These are phyloP conservation scores for Pseudorhombus dupliciocellatus DNA, from an alignment of 2,113 vertebrate species.

Conservation along the genomic window DNA sequence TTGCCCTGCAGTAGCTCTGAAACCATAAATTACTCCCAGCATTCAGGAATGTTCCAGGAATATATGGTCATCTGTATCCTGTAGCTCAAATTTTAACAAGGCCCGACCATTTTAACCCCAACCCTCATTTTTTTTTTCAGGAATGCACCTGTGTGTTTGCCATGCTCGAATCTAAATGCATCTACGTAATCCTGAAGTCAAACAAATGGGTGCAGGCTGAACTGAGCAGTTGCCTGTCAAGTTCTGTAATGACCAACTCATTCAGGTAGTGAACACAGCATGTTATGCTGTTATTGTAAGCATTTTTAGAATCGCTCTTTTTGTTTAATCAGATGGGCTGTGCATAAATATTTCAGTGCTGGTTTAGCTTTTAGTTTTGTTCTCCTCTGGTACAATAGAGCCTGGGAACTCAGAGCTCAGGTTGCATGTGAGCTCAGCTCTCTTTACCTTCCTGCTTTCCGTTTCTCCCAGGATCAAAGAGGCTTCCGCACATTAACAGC, in stretches of 20 bases:
- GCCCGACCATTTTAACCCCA: neutral
- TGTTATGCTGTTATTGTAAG: too few species aligned
- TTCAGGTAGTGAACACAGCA: slow-evolving; percentile 23
- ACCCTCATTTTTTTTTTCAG: neutral
- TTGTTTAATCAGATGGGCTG: slow-evolving; percentile 8
- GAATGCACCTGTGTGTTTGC: neutral
- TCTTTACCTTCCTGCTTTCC: slow-evolving; percentile 19
- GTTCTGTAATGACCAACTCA: slow-evolving; percentile 42
- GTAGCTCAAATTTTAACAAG: neutral
- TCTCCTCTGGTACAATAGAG: slow-evolving; percentile 55
- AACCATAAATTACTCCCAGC: slow-evolving; percentile 11
- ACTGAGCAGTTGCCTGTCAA: neutral
- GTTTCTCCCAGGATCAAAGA: slow-evolving; percentile 48
- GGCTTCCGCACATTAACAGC: slow-evolving; percentile 34
- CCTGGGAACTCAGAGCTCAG: slow-evolving; percentile 68
- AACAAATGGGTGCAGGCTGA: slow-evolving; percentile 27
- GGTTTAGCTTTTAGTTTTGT: slow-evolving; percentile 58
- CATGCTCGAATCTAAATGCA: neutral
- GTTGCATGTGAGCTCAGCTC: slow-evolving; percentile 57
- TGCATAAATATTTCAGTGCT: slow-evolving; percentile 68
- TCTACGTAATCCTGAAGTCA: slow-evolving; percentile 25
- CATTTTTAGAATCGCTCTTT: neutral
- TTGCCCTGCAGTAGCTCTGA: neutral
- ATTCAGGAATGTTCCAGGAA: slow-evolving; percentile 5
- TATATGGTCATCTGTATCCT: neutral